Evolutionary conservation across 1,140 invertebrate species (phyloP), one percentile per base, ranked within the genome.

Genomic region (Philopotamus ludificatus): DNA sequence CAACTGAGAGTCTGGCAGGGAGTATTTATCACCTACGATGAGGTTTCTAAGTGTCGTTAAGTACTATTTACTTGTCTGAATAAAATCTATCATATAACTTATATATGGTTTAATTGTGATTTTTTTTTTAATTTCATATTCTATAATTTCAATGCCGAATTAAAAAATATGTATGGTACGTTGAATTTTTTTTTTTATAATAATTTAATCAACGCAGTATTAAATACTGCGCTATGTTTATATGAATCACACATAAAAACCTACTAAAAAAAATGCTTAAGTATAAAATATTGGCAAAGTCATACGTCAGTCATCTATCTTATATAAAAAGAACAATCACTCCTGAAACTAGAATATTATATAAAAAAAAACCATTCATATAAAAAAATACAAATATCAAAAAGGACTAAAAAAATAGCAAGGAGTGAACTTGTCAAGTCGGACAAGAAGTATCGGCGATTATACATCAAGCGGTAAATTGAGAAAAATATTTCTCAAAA

Each of bases 401-500:
- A 60, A 66, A 66, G 59, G 65, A 65, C n/a, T n/a, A 70, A 64
- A 66, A 70, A 70, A 50, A 53, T 57, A 34, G 65, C 64, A 64
- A 55, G 53, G 58, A 67, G 55, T 66, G 39, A 45, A 23, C 63
- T 62, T 8, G 25, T 60, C 63, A 45, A 50, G 41, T 55, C 12
- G 44, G 67, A 69, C 67, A 69, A 69, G 67, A 69, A 63, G 44
- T 63, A 66, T 65, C 67, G 67, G 67, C 67, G 60, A 69, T n/a
- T 66, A 45, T 64, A 64, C 61, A 68, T 23, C 28, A 58, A 63
- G 66, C 66, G 41, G 60, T 54, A 44, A 53, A 25, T 42, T 25
- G 26, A 42, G 41, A 47, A n/a, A n/a, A n/a, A 23, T 41, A 53
- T 39, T 9, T 62, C 51, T 67, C 51, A 34, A 22, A 42, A 25